phyloP scores from a whole-genome alignment of 2,113 vertebrate genomes.

The Delphinus delphis region DNA sequence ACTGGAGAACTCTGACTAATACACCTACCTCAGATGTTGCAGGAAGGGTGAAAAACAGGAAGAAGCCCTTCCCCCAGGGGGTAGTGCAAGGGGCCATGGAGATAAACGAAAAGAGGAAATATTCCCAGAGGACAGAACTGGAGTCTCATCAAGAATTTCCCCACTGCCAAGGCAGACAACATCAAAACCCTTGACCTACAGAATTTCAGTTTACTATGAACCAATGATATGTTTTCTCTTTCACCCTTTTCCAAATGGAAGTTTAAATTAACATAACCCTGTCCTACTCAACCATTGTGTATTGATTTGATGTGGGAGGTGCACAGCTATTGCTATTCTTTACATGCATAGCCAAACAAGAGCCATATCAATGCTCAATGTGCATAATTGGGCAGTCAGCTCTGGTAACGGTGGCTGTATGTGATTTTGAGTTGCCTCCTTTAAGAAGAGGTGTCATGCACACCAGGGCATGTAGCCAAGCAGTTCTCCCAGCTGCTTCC shows the following conservation, averaged over 20 bases:
- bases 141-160: neutral
- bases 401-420: neutral
- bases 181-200: neutral
- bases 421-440: neutral
- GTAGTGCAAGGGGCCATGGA: neutral
- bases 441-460: neutral
- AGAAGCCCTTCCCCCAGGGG: neutral
- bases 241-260: neutral
- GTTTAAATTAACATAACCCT: neutral
- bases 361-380: neutral
- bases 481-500: neutral
- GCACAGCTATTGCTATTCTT: neutral
- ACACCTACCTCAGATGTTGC: neutral
- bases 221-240: neutral
- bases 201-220: neutral
- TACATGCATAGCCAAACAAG: neutral
- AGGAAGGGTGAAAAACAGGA: neutral
- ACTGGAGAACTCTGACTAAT: neutral
- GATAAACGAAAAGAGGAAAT: neutral
- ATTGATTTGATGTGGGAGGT: neutral
- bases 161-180: neutral
- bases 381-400: neutral
- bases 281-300: neutral
- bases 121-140: neutral
- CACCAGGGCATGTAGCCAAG: neutral